Conservation (phyloP, 2,797 vertebrate species). For the Eremophila alpestris region DNA sequence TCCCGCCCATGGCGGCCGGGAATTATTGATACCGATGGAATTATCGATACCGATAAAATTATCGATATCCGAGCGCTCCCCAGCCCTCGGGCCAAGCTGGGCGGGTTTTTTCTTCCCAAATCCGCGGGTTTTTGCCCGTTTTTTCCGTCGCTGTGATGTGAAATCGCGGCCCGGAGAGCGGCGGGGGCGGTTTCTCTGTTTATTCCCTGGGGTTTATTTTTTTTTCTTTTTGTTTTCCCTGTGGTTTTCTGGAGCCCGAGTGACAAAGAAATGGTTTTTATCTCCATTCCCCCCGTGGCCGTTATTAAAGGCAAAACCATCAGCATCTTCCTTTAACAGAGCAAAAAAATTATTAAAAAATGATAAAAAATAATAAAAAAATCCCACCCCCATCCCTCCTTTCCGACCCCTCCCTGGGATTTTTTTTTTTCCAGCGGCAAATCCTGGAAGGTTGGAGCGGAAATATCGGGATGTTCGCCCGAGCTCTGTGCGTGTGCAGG, state of each 20-base stretch:
- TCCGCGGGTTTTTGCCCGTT: accelerated
- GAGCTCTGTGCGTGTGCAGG: neutral
- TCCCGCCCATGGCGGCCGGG: too few species aligned
- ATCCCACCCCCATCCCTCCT: neutral
- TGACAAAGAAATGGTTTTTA: conserved; percentile 7
- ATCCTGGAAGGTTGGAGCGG: neutral
- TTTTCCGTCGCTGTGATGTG: accelerated
- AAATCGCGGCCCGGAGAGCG: neutral
- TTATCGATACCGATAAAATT: too few species aligned
- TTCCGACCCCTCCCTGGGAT: neutral
- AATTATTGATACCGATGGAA: too few species aligned
- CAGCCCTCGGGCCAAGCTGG: too few species aligned
- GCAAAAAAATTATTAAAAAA: neutral
- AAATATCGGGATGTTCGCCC: neutral
- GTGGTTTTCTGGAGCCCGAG: neutral
- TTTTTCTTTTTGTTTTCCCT: neutral
- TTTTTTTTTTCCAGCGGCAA: neutral
- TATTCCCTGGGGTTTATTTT: neutral
- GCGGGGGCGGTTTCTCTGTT: neutral
- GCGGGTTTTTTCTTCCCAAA: neutral
- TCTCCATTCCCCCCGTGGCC: neutral
- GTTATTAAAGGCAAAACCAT: conserved; percentile 14
- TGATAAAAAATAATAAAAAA: too few species aligned
- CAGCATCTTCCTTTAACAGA: conserved; percentile 23
- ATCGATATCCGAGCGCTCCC: too few species aligned